Evolutionary conservation across 2,888 invertebrate species (phyloP).

Genomic region (Oligia fasciuncula): DNA sequence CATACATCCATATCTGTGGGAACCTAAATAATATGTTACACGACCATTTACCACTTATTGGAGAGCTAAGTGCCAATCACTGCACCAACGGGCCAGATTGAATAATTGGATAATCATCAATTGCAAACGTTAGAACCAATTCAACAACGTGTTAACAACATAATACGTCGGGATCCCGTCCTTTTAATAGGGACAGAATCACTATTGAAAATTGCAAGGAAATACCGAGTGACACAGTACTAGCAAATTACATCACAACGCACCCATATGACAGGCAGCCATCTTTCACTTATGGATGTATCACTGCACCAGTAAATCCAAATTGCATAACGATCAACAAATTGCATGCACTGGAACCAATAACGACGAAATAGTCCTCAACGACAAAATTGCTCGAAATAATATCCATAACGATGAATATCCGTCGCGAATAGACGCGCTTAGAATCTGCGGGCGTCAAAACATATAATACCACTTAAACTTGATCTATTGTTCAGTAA

Average conservation of each 20-base stretch:
- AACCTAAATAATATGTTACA: conserved; percentile 27
- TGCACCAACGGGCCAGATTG: conserved; percentile 55
- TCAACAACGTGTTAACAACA: conserved; percentile 43
- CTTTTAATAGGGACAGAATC: conserved; percentile 36
- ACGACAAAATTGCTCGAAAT: conserved; percentile 85
- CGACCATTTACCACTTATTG: conserved; percentile 37
- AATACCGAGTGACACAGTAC: conserved; percentile 19
- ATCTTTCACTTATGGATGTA: conserved; percentile 48
- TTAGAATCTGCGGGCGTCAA: conserved; percentile 84
- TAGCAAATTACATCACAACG: conserved; percentile 32
- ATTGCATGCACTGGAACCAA: conserved; percentile 72
- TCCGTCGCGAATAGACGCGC: conserved; percentile 80
- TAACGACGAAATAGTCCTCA: conserved; percentile 77
- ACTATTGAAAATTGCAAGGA: conserved; percentile 49
- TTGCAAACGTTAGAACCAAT: conserved; percentile 46
- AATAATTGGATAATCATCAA: conserved; percentile 52
- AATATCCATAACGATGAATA: conserved; percentile 83
- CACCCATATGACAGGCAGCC: conserved; percentile 43
- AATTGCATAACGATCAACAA: conserved; percentile 76
- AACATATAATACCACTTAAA: conserved; percentile 71
- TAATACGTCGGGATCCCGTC: conserved; percentile 27
- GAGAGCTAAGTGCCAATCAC: conserved; percentile 54
- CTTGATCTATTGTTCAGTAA: conserved; percentile 63
- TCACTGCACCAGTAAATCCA: conserved; percentile 64
- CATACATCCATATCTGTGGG: conserved; percentile 3